These are phyloP conservation scores for Sebastolobus alascanus DNA, from an alignment of 2,797 vertebrate genomes.

Conservation along the genomic window DNA sequence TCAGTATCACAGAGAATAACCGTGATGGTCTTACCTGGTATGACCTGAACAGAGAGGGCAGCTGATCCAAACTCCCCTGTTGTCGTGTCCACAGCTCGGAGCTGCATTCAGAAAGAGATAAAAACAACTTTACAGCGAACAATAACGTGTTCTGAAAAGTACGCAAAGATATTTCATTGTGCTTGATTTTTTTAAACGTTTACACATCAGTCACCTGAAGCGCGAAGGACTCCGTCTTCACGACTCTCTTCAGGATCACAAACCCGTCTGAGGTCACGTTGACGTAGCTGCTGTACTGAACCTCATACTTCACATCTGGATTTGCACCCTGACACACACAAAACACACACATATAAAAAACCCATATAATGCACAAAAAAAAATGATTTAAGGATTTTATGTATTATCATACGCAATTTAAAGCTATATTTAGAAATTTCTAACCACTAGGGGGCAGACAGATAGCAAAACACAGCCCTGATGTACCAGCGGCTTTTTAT, in stretches of 20 bases:
- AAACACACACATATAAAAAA: not conserved
- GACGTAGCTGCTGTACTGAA: slow-evolving; percentile 90
- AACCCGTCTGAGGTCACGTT: slow-evolving; percentile 87
- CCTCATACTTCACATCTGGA: slow-evolving; percentile 87
- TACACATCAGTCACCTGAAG: slow-evolving; percentile 72
- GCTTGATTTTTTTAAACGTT: too few relatives aligned
- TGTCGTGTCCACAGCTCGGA: slow-evolving; percentile 78
- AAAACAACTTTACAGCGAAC: not conserved
- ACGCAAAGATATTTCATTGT: too few relatives aligned
- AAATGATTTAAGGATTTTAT: fast-evolving
- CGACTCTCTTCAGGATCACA: slow-evolving; percentile 83
- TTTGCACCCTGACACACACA: slow-evolving; percentile 86
- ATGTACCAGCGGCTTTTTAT: too few relatives aligned
- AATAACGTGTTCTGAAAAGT: not conserved
- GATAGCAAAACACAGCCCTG: not conserved
- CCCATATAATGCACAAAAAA: not conserved
- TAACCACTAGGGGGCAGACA: not conserved
- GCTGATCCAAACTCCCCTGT: slow-evolving; percentile 84
- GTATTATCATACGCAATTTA: not conserved
- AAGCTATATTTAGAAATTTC: not conserved
- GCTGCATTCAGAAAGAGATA: slow-evolving; percentile 51
- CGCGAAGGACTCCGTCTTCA: slow-evolving; percentile 82
- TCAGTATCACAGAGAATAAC: not conserved
- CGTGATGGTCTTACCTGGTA: slow-evolving; percentile 76
- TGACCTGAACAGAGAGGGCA: slow-evolving; percentile 83